phyloP scores from a whole-genome alignment of 2,888 invertebrate species.

The Meliscaeva auricollis region DNA sequence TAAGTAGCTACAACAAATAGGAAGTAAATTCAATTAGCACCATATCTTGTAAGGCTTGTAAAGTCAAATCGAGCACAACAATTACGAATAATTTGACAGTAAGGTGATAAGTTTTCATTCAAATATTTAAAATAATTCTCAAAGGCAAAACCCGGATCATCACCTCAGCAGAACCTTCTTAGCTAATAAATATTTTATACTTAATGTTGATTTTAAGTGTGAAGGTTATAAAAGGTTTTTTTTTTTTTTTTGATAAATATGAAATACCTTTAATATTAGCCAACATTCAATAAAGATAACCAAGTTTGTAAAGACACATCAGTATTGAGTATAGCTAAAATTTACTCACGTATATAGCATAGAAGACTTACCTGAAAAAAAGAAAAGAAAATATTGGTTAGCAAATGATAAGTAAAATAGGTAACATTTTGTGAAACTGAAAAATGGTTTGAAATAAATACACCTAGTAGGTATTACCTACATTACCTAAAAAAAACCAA shows the following conservation, averaged over 20 bases:
- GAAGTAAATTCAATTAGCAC: neutral
- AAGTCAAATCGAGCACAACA: constrained; percentile 5
- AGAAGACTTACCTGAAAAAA: constrained; percentile 18
- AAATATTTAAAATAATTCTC: constrained; percentile 12
- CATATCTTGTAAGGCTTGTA: constrained; percentile 4
- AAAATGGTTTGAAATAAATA: too few relatives aligned
- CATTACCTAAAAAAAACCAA: too few relatives aligned
- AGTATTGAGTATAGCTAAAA: too few relatives aligned
- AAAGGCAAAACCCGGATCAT: neutral
- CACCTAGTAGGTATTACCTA: too few relatives aligned
- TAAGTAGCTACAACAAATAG: too few relatives aligned
- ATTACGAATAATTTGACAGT: constrained; percentile 1
- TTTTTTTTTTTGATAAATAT: neutral
- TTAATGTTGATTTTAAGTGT: neutral
- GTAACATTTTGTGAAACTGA: neutral
- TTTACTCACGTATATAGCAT: too few relatives aligned
- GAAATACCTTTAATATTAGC: neutral
- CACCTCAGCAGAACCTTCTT: neutral
- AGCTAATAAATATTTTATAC: neutral
- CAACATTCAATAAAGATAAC: neutral
- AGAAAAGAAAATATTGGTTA: neutral
- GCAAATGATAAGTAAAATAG: neutral
- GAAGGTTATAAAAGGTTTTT: neutral
- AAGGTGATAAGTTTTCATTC: neutral
- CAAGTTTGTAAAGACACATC: neutral